Conservation (phyloP, 2,888 invertebrate genomes). For the Patella caerulea region DNA sequence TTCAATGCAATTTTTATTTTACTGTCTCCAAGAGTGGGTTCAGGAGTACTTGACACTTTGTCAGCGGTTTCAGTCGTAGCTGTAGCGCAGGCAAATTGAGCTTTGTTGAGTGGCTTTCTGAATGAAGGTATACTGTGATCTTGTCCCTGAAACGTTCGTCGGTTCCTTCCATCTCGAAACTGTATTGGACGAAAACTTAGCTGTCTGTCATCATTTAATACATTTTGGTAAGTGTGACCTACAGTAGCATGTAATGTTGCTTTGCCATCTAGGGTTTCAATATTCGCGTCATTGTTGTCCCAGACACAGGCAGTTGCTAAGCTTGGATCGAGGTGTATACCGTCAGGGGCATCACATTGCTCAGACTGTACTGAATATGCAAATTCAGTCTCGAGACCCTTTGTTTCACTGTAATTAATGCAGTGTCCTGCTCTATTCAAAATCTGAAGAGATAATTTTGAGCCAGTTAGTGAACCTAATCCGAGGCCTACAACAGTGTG, state of each 20-base stretch:
- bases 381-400: conserved; percentile 29
- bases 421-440: conserved; percentile 30
- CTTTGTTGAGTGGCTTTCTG: neutral
- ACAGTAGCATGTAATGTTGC: no score
- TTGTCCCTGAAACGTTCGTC: neutral
- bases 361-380: conserved; percentile 22
- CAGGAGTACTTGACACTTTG: neutral
- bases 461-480: no score
- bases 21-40: neutral
- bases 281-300: conserved; percentile 24
- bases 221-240: conserved; percentile 22
- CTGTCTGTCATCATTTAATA: neutral
- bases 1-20: neutral
- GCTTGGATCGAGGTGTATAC: conserved; percentile 2
- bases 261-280: conserved; percentile 21
- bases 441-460: conserved; percentile 19
- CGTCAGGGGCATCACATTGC: conserved; percentile 14
- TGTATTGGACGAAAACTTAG: neutral
- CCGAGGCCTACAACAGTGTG: no score
- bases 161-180: neutral
- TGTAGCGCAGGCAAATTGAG: neutral
- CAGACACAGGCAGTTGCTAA: no score
- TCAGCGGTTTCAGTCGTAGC: neutral
- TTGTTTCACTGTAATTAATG: conserved; percentile 28
- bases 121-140: neutral